A percentile compares a stretch with the other conserved stretches of the same genome.
Conservation (phyloP, 2,888 invertebrate species). For the Pyrrhosoma nymphula region DNA sequence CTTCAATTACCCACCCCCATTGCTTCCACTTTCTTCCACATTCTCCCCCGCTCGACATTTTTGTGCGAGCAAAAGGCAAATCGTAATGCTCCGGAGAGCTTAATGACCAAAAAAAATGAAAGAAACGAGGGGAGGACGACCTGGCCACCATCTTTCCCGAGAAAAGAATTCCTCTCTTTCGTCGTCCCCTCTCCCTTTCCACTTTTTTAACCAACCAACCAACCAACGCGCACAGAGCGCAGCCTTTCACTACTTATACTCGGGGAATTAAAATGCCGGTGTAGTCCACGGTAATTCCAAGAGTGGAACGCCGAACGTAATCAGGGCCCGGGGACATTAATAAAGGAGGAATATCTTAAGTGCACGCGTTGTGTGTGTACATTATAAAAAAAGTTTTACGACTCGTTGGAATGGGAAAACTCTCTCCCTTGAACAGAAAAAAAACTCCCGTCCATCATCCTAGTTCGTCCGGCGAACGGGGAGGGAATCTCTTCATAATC, state of each 20-base stretch:
- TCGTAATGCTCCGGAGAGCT: not conserved
- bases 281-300: not conserved
- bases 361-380: not conserved
- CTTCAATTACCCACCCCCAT: not conserved
- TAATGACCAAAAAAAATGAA: slow-evolving; percentile 1
- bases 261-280: not conserved
- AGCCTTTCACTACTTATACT: not conserved
- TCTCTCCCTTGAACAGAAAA: not conserved
- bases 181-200: not conserved
- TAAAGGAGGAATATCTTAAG: not conserved
- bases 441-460: not conserved
- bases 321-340: slow-evolving; percentile 6
- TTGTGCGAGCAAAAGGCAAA: not conserved
- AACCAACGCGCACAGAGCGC: not conserved
- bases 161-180: not conserved
- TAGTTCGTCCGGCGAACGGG: not conserved
- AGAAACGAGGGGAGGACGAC: not conserved
- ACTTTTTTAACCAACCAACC: not conserved
- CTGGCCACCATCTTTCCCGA: not conserved
- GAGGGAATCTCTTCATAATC: not conserved
- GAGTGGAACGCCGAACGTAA: slow-evolving; percentile 15
- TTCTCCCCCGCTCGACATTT: not conserved
- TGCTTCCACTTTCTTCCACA: not conserved
- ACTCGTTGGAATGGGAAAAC: not conserved
- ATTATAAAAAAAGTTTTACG: not conserved